Evolutionary conservation across 2,797 vertebrate species (phyloP), one percentile per base, ranked within the genome.

Genomic region (Xenops minutus): DNA sequence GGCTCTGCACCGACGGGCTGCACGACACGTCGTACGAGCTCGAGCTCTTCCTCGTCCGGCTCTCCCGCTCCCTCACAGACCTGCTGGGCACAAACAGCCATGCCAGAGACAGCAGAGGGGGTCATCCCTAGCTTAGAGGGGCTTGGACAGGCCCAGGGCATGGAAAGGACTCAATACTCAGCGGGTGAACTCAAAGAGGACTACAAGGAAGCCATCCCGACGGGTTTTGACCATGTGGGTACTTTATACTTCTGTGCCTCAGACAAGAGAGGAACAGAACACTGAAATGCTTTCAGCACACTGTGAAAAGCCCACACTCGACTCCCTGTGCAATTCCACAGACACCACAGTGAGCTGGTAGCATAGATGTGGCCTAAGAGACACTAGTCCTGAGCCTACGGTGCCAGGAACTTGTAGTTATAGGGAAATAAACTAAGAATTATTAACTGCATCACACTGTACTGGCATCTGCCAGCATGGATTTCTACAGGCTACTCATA

Each of bases 1-100:
- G 98, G 64, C 98, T 97, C 8, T 98, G 98, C 71, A 99, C 97
- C 3, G 99, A 99, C 3, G 98, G 98, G 46, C 98, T 99, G 15
- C 98, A 97, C 0, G 98, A 98, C 18, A 98, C 98, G 0, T 99
- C 99, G 5, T 98, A 98, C 2, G 98, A 99, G 63, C 99, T 99
- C 89, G 98, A 99, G 79, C 99, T 99, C 97, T 99, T 99, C 68
- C 99, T 98, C 12, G 97, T 98, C 71, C 98, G 72, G 71, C 96
- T 97, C 15, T 98, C 98, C 49, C 97, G 94, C 59, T 99, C 99
- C 95, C 98, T 97, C 79, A 97, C 96, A 3, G 98, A 97, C 94
- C 99, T 99, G 93, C 43, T 10, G 90, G 54, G 14, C 22, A 92
- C 29, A 5, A 89, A 66, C 16, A 69, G 44, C 5, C 6, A 20